A percentile compares a stretch with the other conserved stretches of the same genome.
phyloP scores from a whole-genome alignment of 2,888 invertebrate genomes.

The Elmis aenea region DNA sequence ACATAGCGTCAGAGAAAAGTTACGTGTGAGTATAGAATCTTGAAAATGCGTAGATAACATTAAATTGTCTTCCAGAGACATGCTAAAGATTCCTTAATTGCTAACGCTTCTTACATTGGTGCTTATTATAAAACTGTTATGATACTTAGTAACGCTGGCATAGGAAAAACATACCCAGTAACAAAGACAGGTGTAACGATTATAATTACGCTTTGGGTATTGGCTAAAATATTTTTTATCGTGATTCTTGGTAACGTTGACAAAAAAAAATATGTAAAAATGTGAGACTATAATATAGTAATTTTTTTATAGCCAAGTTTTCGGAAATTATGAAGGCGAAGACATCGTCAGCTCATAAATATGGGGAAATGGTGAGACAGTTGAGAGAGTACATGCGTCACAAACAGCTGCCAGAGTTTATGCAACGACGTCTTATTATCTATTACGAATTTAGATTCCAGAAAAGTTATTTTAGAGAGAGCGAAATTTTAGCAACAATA shows the following conservation, averaged over 20 bases:
- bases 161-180: conserved; percentile 25
- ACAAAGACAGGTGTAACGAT: conserved; percentile 25
- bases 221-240: conserved; percentile 29
- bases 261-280: neutral
- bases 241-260: too few species aligned
- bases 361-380: conserved; percentile 52
- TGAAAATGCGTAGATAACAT: too few species aligned
- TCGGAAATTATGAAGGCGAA: conserved; percentile 44
- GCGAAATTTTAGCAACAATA: conserved; percentile 50
- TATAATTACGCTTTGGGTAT: conserved; percentile 32
- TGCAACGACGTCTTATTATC: conserved; percentile 51
- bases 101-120: conserved; percentile 8
- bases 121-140: conserved; percentile 30
- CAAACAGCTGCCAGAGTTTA: conserved; percentile 52
- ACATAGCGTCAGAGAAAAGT: too few species aligned
- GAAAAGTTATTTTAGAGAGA: conserved; percentile 55
- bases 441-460: conserved; percentile 58
- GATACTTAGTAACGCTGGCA: conserved; percentile 30
- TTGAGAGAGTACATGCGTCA: conserved; percentile 55
- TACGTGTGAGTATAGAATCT: too few species aligned
- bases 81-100: neutral
- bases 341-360: conserved; percentile 46
- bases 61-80: too few species aligned
- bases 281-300: neutral
- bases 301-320: neutral